Percentiles rank a stretch among this genome's conserved stretches.
Evolutionary conservation across 2,888 invertebrate genomes (phyloP).

Genomic region (Copidosoma aretas): DNA sequence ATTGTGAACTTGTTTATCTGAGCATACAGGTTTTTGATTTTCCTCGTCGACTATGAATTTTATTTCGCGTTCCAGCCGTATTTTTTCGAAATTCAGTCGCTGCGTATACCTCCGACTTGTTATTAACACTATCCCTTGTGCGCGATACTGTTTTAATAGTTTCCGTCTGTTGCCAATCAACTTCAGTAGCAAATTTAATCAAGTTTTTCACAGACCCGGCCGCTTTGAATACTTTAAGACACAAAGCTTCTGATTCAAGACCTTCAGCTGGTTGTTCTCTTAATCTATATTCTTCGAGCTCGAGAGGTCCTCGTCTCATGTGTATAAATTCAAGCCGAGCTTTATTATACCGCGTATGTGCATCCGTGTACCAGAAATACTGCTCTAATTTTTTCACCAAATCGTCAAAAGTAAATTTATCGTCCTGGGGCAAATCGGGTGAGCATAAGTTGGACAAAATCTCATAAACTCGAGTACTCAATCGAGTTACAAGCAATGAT

Average conservation of each 20-base stretch:
- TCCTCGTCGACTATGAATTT: not conserved
- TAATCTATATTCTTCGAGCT: constrained; percentile 10
- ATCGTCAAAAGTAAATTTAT: constrained; percentile 8
- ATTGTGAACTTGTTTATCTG: not conserved
- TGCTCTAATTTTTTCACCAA: constrained; percentile 11
- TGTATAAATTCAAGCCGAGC: constrained; percentile 14
- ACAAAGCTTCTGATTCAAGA: constrained; percentile 15
- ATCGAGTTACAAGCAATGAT: constrained; percentile 13
- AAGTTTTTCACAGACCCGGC: constrained; percentile 13
- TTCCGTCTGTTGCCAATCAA: constrained; percentile 6
- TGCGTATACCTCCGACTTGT: not conserved
- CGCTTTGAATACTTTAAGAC: constrained; percentile 14
- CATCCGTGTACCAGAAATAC: not conserved
- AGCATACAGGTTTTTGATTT: not conserved
- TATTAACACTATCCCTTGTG: not conserved
- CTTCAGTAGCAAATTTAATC: constrained; percentile 16
- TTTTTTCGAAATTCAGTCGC: constrained; percentile 10
- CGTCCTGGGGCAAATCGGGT: constrained; percentile 13
- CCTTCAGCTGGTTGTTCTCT: constrained; percentile 16
- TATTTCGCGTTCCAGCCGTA: not conserved
- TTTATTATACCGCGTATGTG: not conserved
- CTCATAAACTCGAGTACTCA: constrained; percentile 22
- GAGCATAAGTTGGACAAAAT: constrained; percentile 13
- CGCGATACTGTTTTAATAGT: not conserved
- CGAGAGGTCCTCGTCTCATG: not conserved